Evolutionary conservation across 2,888 invertebrate species (phyloP).

Genomic region (Calliphora vomitoria): DNA sequence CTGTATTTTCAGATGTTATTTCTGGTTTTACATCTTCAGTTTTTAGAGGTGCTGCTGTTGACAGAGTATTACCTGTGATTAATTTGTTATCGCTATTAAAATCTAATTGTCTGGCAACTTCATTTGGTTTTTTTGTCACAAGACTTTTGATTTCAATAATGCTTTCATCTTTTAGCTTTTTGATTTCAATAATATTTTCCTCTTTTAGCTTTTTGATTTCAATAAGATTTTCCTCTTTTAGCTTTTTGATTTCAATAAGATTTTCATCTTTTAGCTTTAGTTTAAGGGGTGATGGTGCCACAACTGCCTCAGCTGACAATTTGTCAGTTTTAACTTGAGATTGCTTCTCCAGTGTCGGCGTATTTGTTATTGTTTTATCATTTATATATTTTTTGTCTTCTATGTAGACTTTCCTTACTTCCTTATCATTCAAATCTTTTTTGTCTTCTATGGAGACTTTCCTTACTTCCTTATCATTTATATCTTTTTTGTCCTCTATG

Average conservation of each 20-base stretch:
- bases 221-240: not conserved
- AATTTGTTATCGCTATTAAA: conserved; percentile 75
- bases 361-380: not conserved
- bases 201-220: conserved; percentile 34
- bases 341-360: not conserved
- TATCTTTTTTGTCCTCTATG: conserved; percentile 14
- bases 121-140: conserved; percentile 79
- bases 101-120: conserved; percentile 82
- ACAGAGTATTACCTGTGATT: not conserved
- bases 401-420: not conserved
- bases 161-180: conserved; percentile 25
- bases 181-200: conserved; percentile 24
- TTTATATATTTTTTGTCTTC: conserved; percentile 18
- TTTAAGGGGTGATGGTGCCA: conserved; percentile 7
- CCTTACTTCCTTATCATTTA: not conserved
- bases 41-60: conserved; percentile 44
- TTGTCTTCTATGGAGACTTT: conserved; percentile 21
- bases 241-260: conserved; percentile 38
- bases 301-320: not conserved
- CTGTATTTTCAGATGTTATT: conserved; percentile 24
- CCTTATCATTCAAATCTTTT: not conserved
- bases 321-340: not conserved
- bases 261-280: conserved; percentile 50
- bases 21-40: conserved; percentile 43
- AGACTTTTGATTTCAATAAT: conserved; percentile 74